Evolutionary conservation across 2,113 vertebrate genomes (phyloP).

Genomic region (Microcebus lehilahytsara): DNA sequence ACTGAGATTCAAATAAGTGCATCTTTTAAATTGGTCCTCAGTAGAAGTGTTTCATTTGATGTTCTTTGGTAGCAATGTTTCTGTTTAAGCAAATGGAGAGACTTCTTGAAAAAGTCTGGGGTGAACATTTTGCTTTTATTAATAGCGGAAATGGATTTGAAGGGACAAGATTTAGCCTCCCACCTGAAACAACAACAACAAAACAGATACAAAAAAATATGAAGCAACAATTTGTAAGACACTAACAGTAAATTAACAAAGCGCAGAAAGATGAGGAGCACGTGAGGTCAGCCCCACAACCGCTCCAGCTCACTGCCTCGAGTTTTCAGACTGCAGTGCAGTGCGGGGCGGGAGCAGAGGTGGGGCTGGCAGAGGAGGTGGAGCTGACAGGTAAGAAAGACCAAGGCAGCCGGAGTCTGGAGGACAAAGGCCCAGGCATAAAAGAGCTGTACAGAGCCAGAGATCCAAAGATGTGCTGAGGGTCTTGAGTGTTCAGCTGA

Average conservation of each 20-base stretch:
- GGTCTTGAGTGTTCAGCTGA: neutral
- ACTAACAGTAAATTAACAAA: neutral
- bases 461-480: fast-evolving
- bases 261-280: neutral
- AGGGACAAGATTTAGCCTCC: neutral
- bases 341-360: fast-evolving
- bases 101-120: neutral
- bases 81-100: neutral
- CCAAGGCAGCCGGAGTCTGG: fast-evolving
- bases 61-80: neutral
- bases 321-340: neutral
- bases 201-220: neutral
- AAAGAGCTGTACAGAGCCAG: neutral
- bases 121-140: neutral
- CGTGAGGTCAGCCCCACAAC: fast-evolving
- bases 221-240: neutral
- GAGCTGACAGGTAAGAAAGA: neutral
- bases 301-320: neutral
- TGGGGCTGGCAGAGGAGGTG: neutral
- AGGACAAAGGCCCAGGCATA: no score
- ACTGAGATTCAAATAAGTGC: neutral
- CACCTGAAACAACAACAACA: neutral
- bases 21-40: neutral
- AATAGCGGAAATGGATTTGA: neutral
- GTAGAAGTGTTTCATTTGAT: neutral